Evolutionary conservation across 2,113 vertebrate genomes (phyloP), one percentile per base, ranked within the genome.

Genomic region (Chinchilla lanigera): DNA sequence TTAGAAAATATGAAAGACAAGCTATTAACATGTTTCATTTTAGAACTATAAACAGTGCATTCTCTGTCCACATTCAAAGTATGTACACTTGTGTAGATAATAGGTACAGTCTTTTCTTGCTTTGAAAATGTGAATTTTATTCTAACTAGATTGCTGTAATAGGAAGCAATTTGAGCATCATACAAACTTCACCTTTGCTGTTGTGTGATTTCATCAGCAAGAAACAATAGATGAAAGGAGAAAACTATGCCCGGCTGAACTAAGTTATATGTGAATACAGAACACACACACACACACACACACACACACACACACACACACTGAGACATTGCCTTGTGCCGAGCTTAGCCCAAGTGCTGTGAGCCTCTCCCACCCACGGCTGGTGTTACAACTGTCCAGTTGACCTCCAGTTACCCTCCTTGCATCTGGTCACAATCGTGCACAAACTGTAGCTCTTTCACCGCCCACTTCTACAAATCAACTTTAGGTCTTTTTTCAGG

Each of bases 91-190:
- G 22, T 44, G 41, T 56, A n/a, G n/a, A 50, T 30, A 50, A 60
- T 13, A 84, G 67, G 35, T 75, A 67, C 84, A 38, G 9, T 89
- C 84, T 28, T 77, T 38, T 92, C 58, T 80, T 92, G 52, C 93
- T 93, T 95, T n/a, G 22, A 92, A 94, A 61, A 89, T 95, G 60
- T 10, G 10, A 35, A 47, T 71, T 95, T 71, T 22, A 10, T 77
- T 93, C n/a, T 22, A 54, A 61, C 61, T 71, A 54, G 41, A 17
- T 17, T 56, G 50, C 47, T 90, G 71, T 2, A 33, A 71, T 56
- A 47, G 13, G 77, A 65, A 92, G 89, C 33, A 83, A 38, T 65
- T 52, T 86, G 77, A 81, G 22, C 47, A 28, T 41, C 61, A 41
- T 2, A 7, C 73, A 58, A 44, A 52, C 63, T 58, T 97, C 54